phyloP scores from a whole-genome alignment of 2,113 vertebrate genomes.

The Nothocercus julius region DNA sequence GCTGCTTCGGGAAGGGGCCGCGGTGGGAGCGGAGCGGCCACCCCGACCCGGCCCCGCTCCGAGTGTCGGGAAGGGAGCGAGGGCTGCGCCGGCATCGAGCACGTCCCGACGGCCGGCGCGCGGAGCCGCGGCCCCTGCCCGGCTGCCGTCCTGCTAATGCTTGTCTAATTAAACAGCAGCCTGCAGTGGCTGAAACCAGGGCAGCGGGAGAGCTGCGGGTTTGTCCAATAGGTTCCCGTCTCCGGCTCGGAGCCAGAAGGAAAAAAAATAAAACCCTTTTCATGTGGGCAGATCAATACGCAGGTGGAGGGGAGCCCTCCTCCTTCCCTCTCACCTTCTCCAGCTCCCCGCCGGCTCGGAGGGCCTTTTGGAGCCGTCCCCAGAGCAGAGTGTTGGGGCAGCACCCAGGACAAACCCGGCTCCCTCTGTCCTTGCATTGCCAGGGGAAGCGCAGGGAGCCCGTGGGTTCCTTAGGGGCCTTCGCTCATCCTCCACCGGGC shows the following conservation, averaged over 20 bases:
- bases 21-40: not conserved
- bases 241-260: conserved; percentile 2
- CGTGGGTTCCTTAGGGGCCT: too few species aligned
- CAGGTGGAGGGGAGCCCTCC: conserved; percentile 2
- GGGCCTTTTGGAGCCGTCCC: not conserved
- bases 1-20: not conserved
- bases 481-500: not conserved
- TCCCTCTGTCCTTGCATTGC: not conserved
- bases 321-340: not conserved
- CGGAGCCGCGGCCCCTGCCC: not conserved
- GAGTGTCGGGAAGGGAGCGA: conserved; percentile 29
- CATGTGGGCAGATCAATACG: not conserved
- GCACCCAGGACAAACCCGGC: not conserved
- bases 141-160: conserved; percentile 30
- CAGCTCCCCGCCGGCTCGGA: not conserved
- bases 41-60: too few species aligned
- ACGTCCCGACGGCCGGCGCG: not conserved
- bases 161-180: conserved; percentile 31
- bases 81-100: not conserved
- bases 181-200: conserved; percentile 45
- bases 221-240: not conserved
- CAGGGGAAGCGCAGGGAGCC: not conserved
- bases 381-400: not conserved
- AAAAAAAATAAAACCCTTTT: conserved; percentile 25
- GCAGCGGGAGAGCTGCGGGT: conserved; percentile 27